Percentiles rank a stretch among this genome's conserved stretches.
Evolutionary conservation across 2,113 vertebrate species (phyloP).

Genomic region (Nyctibius bracteatus): DNA sequence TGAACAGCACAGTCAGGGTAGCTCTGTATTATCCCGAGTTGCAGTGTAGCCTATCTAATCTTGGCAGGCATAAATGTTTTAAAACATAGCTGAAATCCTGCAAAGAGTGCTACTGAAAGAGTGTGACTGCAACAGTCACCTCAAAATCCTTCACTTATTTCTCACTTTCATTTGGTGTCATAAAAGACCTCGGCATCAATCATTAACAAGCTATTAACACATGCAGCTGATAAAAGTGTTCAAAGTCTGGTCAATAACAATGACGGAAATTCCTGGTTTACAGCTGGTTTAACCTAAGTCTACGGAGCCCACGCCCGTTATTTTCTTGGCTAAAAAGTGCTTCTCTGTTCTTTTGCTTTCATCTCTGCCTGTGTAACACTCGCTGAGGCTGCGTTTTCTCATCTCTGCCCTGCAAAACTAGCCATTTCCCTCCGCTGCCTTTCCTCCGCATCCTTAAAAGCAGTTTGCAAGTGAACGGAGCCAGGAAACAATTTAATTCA

Average conservation of each 20-base stretch:
- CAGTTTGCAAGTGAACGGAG: neutral
- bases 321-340: constrained; percentile 59
- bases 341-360: constrained; percentile 72
- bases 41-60: constrained; percentile 7
- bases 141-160: constrained; percentile 60
- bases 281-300: constrained; percentile 67
- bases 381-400: constrained; percentile 35
- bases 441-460: neutral
- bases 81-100: constrained; percentile 51
- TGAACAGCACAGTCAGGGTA: neutral
- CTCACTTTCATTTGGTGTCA: constrained; percentile 74
- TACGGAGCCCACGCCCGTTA: neutral
- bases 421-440: neutral
- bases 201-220: constrained; percentile 83
- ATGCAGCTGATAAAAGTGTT: constrained; percentile 77
- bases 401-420: constrained; percentile 40
- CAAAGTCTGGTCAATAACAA: constrained; percentile 68
- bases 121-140: constrained; percentile 18
- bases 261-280: constrained; percentile 73
- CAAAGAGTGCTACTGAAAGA: neutral
- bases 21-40: neutral
- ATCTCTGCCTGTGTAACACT: constrained; percentile 77
- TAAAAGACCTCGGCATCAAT: constrained; percentile 77
- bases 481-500: neutral
- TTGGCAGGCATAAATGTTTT: constrained; percentile 65